Conservation (phyloP, 2,888 invertebrate genomes). For the Drosophila fulvimacula region DNA sequence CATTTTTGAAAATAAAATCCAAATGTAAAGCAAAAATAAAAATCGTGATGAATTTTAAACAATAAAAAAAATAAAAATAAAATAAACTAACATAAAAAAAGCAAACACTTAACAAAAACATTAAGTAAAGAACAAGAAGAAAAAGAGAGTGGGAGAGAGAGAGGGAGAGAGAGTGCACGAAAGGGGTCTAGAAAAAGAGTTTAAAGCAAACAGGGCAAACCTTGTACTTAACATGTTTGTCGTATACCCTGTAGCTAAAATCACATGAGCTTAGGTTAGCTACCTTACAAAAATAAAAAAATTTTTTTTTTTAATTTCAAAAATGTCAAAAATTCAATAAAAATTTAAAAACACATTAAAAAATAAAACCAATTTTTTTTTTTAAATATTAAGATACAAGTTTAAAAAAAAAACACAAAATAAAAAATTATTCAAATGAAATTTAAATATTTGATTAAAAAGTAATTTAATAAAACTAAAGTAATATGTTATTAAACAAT, state of each 20-base stretch:
- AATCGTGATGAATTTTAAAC: conserved; percentile 77
- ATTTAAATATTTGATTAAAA: no score
- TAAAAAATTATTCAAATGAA: no score
- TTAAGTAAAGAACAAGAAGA: not conserved
- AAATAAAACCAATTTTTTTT: no score
- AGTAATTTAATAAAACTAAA: no score
- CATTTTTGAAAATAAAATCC: conserved; percentile 31
- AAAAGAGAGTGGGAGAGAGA: not conserved
- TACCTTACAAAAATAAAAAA: no score
- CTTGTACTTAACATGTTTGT: not conserved
- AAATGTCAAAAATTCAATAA: no score
- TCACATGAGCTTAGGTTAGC: not conserved
- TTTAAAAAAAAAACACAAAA: no score
- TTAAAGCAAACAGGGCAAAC: not conserved
- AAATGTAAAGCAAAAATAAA: conserved; percentile 66
- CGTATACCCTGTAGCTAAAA: not conserved
- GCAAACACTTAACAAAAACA: conserved; percentile 10
- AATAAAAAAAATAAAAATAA: conserved; percentile 47
- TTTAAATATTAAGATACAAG: no score
- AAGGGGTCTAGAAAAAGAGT: not conserved
- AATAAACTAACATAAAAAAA: conserved; percentile 40
- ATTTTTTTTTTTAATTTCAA: no score
- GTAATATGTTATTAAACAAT: no score
- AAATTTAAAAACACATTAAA: no score
- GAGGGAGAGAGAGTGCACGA: not conserved